Conservation (phyloP, 2,888 invertebrate species). For the Aphrophora alni region DNA sequence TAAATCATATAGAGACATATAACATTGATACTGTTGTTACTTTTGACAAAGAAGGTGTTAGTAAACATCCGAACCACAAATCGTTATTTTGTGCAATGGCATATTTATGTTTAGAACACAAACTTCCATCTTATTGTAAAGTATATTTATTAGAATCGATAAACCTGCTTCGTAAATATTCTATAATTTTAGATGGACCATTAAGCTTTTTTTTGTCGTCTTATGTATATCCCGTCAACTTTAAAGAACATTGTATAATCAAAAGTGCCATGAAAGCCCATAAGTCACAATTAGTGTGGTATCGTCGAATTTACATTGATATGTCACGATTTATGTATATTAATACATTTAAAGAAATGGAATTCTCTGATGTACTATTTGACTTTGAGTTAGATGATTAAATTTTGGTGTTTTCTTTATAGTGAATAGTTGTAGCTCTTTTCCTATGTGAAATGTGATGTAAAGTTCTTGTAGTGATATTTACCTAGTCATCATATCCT, state of each 20-base stretch:
- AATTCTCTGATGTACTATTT: background rate
- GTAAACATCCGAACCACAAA: slow-evolving; percentile 90
- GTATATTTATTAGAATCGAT: slow-evolving; percentile 86
- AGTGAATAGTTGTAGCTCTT: no score
- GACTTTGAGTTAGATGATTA: background rate
- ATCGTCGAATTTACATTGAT: slow-evolving; percentile 83
- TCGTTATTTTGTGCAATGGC: slow-evolving; percentile 84
- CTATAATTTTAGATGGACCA: slow-evolving; percentile 81
- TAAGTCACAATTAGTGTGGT: slow-evolving; percentile 95
- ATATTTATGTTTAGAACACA: slow-evolving; percentile 66
- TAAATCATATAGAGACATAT: slow-evolving; percentile 72
- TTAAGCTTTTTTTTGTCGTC: slow-evolving; percentile 79
- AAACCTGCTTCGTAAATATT: slow-evolving; percentile 85
- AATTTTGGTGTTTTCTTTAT: background rate
- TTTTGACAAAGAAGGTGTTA: slow-evolving; percentile 93
- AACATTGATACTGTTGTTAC: slow-evolving; percentile 84
- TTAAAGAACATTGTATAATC: slow-evolving; percentile 42
- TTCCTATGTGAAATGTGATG: background rate
- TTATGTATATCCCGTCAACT: slow-evolving; percentile 67
- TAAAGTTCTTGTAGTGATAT: background rate
- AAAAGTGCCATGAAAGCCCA: slow-evolving; percentile 60
- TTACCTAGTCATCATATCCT: background rate
- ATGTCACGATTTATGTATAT: slow-evolving; percentile 92
- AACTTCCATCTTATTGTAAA: slow-evolving; percentile 69
- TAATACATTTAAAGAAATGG: slow-evolving; percentile 80